Percentiles rank a stretch among this genome's conserved stretches.
Conservation (phyloP, 1,140 invertebrate genomes). For the Drosophila arawakana region DNA sequence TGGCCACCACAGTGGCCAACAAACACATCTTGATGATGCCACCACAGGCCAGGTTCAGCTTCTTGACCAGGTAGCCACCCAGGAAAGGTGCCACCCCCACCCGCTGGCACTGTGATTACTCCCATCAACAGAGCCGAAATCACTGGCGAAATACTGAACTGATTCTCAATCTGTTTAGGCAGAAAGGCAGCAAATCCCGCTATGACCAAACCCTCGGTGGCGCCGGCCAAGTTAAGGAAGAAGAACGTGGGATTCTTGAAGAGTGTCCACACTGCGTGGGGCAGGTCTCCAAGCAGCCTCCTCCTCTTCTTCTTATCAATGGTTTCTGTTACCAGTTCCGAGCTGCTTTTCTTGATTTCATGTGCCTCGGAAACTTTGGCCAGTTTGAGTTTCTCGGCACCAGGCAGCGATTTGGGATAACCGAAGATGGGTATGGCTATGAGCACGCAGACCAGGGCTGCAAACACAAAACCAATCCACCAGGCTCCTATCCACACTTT, state of each 20-base stretch:
- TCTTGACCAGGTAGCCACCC: slow-evolving; percentile 92
- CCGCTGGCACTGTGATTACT: slow-evolving; percentile 89
- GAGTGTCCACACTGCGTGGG: slow-evolving; percentile 88
- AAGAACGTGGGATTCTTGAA: slow-evolving; percentile 92
- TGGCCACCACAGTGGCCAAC: slow-evolving; percentile 86
- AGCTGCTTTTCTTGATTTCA: slow-evolving; percentile 75
- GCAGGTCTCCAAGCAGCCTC: slow-evolving; percentile 87
- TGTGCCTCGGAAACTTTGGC: slow-evolving; percentile 90
- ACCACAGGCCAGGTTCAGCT: slow-evolving; percentile 88
- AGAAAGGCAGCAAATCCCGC: slow-evolving; percentile 93
- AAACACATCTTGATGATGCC: slow-evolving; percentile 92
- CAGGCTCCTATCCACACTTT: slow-evolving; percentile 94
- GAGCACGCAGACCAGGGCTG: slow-evolving; percentile 88
- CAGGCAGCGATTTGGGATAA: slow-evolving; percentile 90
- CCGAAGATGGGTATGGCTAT: slow-evolving; percentile 90
- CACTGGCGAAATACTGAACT: slow-evolving; percentile 91
- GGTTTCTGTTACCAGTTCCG: slow-evolving; percentile 54
- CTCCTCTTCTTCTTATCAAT: neutral
- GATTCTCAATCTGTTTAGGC: slow-evolving; percentile 93
- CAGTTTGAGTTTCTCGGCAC: slow-evolving; percentile 88
- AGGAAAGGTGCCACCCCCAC: slow-evolving; percentile 92
- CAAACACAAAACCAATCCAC: slow-evolving; percentile 93
- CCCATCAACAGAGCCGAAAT: slow-evolving; percentile 91
- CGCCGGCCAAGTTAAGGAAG: slow-evolving; percentile 91
- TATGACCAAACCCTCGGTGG: slow-evolving; percentile 91